Evolutionary conservation across 2,113 vertebrate species (phyloP).

Genomic region (Hyperoodon ampullatus): DNA sequence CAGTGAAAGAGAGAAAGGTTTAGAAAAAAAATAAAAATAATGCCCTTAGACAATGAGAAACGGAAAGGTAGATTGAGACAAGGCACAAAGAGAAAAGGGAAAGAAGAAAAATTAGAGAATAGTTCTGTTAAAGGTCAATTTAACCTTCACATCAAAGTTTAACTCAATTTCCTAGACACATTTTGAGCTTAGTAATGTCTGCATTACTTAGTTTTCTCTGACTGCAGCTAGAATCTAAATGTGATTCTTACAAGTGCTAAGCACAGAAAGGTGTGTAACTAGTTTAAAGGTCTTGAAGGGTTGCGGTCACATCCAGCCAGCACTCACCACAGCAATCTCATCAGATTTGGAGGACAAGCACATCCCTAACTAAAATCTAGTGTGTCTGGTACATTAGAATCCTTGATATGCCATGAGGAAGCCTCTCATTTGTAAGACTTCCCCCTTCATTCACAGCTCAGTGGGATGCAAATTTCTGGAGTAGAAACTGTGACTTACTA

Average conservation of each 20-base stretch:
- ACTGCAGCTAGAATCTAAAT: slow-evolving; percentile 69
- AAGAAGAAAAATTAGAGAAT: slow-evolving; percentile 70
- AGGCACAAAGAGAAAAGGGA: slow-evolving; percentile 42
- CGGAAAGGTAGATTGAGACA: slow-evolving; percentile 60
- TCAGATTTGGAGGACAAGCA: neutral
- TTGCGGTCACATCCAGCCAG: neutral
- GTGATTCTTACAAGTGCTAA: slow-evolving; percentile 7
- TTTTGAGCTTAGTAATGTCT: slow-evolving; percentile 67
- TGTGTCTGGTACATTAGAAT: neutral
- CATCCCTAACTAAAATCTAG: neutral
- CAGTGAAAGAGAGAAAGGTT: slow-evolving; percentile 61
- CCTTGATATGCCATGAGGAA: neutral
- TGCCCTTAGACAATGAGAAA: slow-evolving; percentile 66
- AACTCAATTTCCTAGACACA: slow-evolving; percentile 75
- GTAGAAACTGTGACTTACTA: neutral
- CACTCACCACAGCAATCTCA: neutral
- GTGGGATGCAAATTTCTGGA: neutral
- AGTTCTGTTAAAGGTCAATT: slow-evolving; percentile 68
- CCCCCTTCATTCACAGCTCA: neutral
- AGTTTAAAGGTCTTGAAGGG: neutral
- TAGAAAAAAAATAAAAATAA: slow-evolving; percentile 70
- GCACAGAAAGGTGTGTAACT: neutral
- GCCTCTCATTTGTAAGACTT: neutral
- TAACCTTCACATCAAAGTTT: slow-evolving; percentile 77
- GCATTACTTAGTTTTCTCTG: slow-evolving; percentile 69